These are phyloP conservation scores for Thryonomys swinderianus DNA, from an alignment of 2,113 vertebrate species.

Conservation along the genomic window DNA sequence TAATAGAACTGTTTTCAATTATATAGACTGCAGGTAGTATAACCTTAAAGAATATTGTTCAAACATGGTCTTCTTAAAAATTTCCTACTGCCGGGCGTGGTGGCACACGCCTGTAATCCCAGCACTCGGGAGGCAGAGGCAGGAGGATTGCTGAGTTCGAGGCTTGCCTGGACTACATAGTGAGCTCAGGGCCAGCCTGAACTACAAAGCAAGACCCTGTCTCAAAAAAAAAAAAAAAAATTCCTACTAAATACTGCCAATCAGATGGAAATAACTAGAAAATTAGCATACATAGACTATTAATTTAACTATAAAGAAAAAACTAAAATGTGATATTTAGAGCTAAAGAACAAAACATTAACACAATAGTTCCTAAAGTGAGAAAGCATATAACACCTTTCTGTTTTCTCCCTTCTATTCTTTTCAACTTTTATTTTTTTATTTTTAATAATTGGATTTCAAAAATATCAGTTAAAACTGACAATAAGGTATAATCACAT, in stretches of 20 bases:
- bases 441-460: neutral
- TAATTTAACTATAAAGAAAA: slow-evolving; percentile 18
- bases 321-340: neutral
- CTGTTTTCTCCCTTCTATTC: neutral
- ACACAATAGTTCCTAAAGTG: slow-evolving; percentile 22
- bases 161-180: too few relatives aligned
- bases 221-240: neutral
- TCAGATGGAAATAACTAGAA: slow-evolving; percentile 39
- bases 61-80: neutral
- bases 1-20: neutral
- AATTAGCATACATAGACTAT: neutral
- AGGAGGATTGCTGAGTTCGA: too few relatives aligned
- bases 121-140: too few relatives aligned
- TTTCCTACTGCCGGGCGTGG: neutral
- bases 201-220: too few relatives aligned
- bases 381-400: neutral
- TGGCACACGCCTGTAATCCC: too few relatives aligned
- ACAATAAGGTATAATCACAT: neutral
- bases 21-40: slow-evolving; percentile 18
- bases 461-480: neutral
- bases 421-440: neutral
- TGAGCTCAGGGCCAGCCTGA: too few relatives aligned
- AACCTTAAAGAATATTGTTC: neutral
- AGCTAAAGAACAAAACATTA: slow-evolving; percentile 2
- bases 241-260: neutral